Base-by-base conservation (phyloP, 37 sponge, comb jelly and placozoan genomes). In the Axinella damicornis region DNA sequence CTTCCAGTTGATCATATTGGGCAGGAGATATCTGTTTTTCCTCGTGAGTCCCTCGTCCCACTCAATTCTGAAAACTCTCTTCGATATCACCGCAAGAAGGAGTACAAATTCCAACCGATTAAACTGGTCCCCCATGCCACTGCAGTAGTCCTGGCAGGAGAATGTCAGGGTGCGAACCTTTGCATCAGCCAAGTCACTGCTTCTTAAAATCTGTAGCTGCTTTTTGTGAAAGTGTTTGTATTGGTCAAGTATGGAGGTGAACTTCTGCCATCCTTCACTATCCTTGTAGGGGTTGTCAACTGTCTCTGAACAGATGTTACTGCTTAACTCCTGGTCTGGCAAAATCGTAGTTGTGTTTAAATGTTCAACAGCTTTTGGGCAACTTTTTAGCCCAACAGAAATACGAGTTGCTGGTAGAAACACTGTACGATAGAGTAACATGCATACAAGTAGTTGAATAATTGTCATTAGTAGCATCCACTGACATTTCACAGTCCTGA, bases 81-180 rank as follows among this genome's bases (percentile, higher is more conserved):
- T 31, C n/a, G 85, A 69, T 60, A 77, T 33, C 28, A 77, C 18
- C 1, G 77, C 85, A 0, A 77, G 68, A n/a, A 85, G 46, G 41
- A 85, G 28, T 2, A 53, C 54, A 13, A 69, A n/a, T 25, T 59
- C 34, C 21, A 85, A 17, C 27, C 85, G 38, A 16, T 28, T 19
- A 27, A 85, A 28, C 25, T 76, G 78, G 35, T 85, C 85, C 11
- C 85, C 85, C 20, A 85, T 33, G 0, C 85, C 85, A 5, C 61
- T 61, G 37, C 85, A 85, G 18, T 72, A 20, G 20, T 21, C 41
- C 32, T 66, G 69, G 33, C 84, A 84, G 0, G 35, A n/a, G 68
- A 75, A 84, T 1, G 84, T 84, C 34, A 84, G 67, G 35, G 84
- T 84, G 20, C 67, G 55, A n/a, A 84, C 76, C 2, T 11, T 61